A percentile compares a stretch with the other conserved stretches of the same genome.
Conservation (phyloP, 2,113 vertebrate species). For the Tupaia tana region DNA sequence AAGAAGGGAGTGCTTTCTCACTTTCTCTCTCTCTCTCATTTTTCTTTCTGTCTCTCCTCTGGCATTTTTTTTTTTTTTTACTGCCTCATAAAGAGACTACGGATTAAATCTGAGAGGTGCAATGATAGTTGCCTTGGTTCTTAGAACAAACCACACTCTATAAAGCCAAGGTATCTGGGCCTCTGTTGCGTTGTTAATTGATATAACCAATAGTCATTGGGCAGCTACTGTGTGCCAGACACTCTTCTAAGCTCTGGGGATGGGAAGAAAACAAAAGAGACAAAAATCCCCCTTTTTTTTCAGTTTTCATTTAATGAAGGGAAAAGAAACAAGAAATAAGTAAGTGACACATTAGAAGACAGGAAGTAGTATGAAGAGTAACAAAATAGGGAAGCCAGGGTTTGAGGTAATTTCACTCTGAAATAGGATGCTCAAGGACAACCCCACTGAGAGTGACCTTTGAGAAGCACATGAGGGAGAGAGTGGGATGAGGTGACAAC, state of each 20-base stretch:
- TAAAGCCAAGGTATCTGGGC: background rate
- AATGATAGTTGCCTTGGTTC: background rate
- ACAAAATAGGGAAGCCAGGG: background rate
- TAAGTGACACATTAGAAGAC: background rate
- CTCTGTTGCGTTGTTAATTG: background rate
- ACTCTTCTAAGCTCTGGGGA: background rate
- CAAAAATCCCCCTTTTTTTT: background rate
- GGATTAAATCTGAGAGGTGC: background rate
- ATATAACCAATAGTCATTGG: background rate
- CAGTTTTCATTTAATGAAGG: background rate
- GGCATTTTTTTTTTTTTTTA: no score
- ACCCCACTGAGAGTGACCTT: background rate
- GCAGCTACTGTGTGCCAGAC: rapidly evolving
- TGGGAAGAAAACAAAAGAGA: background rate
- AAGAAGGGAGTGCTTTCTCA: no score
- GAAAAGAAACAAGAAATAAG: background rate
- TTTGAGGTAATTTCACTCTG: background rate
- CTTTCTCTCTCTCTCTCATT: no score
- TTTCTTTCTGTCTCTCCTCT: no score
- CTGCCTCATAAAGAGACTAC: background rate
- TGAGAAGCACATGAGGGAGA: background rate
- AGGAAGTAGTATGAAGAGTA: background rate
- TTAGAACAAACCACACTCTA: background rate
- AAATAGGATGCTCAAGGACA: background rate
- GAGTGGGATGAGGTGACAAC: background rate